phyloP scores from a whole-genome alignment of 1,140 invertebrate species.

The Stegodyphus mimosarum region DNA sequence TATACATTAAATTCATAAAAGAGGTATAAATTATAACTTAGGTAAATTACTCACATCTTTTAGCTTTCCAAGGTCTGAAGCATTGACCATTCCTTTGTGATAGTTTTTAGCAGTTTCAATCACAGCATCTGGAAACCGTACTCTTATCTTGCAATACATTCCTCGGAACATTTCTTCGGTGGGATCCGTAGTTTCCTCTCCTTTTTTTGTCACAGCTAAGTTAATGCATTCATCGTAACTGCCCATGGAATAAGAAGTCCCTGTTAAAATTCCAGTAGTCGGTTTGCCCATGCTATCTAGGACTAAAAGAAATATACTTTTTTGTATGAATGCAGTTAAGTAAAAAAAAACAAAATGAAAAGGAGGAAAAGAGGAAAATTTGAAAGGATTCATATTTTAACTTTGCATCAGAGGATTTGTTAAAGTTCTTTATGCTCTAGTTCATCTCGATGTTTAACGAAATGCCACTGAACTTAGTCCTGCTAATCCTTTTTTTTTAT shows the following conservation, averaged over 20 bases:
- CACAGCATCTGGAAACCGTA: constrained; percentile 8
- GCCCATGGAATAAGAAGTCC: constrained; percentile 38
- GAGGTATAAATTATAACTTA: no score
- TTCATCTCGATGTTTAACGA: no score
- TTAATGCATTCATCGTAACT: constrained; percentile 43
- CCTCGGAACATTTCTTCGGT: constrained; percentile 39
- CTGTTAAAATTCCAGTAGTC: constrained; percentile 30
- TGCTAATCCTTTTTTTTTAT: no score
- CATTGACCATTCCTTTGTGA: constrained; percentile 27
- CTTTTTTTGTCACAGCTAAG: constrained; percentile 22
- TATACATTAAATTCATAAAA: no score
- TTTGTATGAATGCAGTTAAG: no score
- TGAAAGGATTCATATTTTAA: no score
- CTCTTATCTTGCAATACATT: constrained; percentile 36
- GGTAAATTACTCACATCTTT: constrained; percentile 31
- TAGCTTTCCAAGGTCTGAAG: constrained; percentile 36
- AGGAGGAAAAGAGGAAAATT: no score
- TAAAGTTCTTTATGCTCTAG: no score
- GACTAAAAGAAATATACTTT: constrained; percentile 7
- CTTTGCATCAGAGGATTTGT: no score
- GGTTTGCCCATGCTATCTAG: constrained; percentile 55
- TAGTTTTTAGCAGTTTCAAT: constrained; percentile 24
- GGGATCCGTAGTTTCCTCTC: constrained; percentile 3
- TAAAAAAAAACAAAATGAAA: no score
- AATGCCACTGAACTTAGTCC: no score